A percentile compares a stretch with the other conserved stretches of the same genome.
phyloP scores from a whole-genome alignment of 2,888 invertebrate genomes.

The Conistra vaccinii region DNA sequence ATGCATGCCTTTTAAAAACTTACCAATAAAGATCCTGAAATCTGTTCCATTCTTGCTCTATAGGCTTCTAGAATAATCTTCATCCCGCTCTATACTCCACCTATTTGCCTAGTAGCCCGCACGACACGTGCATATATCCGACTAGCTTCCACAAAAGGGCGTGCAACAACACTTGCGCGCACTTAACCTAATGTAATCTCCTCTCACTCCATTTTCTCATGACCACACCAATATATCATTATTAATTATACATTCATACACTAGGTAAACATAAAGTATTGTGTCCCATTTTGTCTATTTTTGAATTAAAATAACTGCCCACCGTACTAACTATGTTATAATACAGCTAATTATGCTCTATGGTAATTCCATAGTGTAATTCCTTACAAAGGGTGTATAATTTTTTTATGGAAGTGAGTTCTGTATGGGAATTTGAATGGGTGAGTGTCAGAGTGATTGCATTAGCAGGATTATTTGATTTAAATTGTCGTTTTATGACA shows the following conservation, averaged over 20 bases:
- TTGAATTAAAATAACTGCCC: conserved; percentile 79
- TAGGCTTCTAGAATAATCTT: not conserved
- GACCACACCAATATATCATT: conserved; percentile 84
- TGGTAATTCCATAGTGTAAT: conserved; percentile 86
- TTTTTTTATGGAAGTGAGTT: conserved; percentile 73
- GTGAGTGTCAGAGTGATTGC: conserved; percentile 79
- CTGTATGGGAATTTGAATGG: conserved; percentile 85
- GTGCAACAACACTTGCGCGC: conserved; percentile 27
- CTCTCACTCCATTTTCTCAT: conserved; percentile 84
- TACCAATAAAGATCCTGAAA: not conserved
- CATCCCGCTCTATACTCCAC: not conserved
- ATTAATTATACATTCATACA: conserved; percentile 89
- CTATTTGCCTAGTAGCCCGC: conserved; percentile 4
- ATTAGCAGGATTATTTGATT: conserved; percentile 78
- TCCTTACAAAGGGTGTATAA: conserved; percentile 79
- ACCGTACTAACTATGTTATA: conserved; percentile 86
- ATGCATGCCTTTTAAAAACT: not conserved
- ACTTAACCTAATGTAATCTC: conserved; percentile 73
- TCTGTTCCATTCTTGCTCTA: not conserved
- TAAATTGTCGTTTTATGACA: conserved; percentile 72
- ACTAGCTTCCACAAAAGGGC: conserved; percentile 29
- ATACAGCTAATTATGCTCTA: conserved; percentile 88
- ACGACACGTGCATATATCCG: conserved; percentile 40
- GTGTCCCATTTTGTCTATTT: conserved; percentile 81
- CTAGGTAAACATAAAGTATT: conserved; percentile 88